Base-by-base conservation (phyloP, 2,888 invertebrate genomes). In the Scotopteryx bipunctaria region DNA sequence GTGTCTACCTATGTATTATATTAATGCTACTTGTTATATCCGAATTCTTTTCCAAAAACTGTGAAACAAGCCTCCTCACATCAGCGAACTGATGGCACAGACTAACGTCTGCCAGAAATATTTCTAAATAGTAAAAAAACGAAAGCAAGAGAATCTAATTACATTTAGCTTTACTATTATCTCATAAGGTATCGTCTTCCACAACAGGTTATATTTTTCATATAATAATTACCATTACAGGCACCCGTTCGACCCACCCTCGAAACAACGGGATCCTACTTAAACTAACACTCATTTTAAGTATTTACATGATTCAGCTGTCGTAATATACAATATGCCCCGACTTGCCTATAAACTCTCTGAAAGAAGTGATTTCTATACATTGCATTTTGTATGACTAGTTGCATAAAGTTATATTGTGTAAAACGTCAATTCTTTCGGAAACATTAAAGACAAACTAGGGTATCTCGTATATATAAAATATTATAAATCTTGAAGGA, bases 111-210 rank as follows among this genome's bases (percentile, higher is more conserved):
- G 52, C 33, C 31, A 49, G 49, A 52, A 59, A 57, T 46, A 52
- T 38, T 54, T 55, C 57, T 58, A 62, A 55, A 56, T 67, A 69
- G 69, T 71, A 62, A 71, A 64, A 71, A 61, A 66, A 61, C 65
- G 62, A 64, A 65, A 66, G 69, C 71, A 69, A 71, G 69, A 71
- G 63, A 67, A 56, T 71, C 60, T 63, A 76, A 78, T 79, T 83
- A 82, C 76, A 75, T 76, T 78, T 76, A 83, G 71, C 73, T 61
- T 74, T 74, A 71, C 78, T 83, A 79, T 41, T 73, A 77, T 86
- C 77, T 84, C 81, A 83, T 82, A 81, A 72, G 71, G 86, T 88
- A 87, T 88, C 85, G 86, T 87, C 87, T 77, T 85, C 73, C 87
- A 88, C 87, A 88, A 87, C 87, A 87, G 83, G 69, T 86, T 83